Percentiles rank a stretch among this genome's conserved stretches.
Evolutionary conservation across 2,888 invertebrate genomes (phyloP).

Genomic region (Andricus curvator): DNA sequence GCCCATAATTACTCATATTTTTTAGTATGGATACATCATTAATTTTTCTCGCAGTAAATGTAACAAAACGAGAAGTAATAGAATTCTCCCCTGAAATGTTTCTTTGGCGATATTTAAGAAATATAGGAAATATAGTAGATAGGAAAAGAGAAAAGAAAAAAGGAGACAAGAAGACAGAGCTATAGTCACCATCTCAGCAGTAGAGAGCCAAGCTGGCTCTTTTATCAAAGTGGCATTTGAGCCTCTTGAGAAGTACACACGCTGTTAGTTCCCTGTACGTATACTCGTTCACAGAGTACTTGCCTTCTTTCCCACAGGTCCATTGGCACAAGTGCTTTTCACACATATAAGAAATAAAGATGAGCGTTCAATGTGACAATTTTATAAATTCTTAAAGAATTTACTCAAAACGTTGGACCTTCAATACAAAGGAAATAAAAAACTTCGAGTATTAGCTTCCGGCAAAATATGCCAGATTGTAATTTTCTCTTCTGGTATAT

Average conservation of each 20-base stretch:
- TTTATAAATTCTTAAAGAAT: slow-evolving; percentile 6
- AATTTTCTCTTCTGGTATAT: too few species aligned
- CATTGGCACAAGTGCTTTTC: slow-evolving; percentile 22
- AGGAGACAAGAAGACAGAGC: slow-evolving; percentile 4
- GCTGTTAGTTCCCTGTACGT: background rate
- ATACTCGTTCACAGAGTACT: background rate
- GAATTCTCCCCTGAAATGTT: too few species aligned
- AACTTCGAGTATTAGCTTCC: too few species aligned
- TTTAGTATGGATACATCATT: too few species aligned
- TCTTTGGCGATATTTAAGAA: background rate
- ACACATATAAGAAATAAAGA: slow-evolving; percentile 27
- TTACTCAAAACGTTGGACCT: background rate
- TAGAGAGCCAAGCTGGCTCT: slow-evolving; percentile 51
- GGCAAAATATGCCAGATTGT: too few species aligned
- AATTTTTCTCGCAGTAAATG: background rate
- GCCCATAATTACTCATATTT: too few species aligned
- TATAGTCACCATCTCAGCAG: slow-evolving; percentile 30
- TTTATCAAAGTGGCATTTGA: slow-evolving; percentile 61
- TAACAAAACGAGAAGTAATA: background rate
- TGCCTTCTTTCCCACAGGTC: slow-evolving; percentile 24
- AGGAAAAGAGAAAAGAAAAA: background rate
- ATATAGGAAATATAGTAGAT: slow-evolving; percentile 2
- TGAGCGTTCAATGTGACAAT: slow-evolving; percentile 23
- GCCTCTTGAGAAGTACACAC: slow-evolving; percentile 47
- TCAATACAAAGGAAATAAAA: too few species aligned